Evolutionary conservation across 2,888 invertebrate genomes (phyloP).

Genomic region (Cataglyphis livida): DNA sequence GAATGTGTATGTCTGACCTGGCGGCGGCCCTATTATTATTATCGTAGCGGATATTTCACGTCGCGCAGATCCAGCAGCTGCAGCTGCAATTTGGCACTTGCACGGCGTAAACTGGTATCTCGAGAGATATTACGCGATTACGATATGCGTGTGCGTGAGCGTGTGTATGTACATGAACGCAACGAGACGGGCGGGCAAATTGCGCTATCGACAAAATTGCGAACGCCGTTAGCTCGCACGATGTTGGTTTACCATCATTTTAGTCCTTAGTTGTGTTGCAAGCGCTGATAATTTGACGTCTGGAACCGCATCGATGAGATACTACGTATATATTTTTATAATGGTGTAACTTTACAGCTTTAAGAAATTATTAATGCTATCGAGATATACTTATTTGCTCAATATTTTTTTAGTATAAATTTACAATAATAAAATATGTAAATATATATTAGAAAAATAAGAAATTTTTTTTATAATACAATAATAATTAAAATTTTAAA

Average conservation of each 20-base stretch:
- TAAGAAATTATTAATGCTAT: not conserved
- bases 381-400: not conserved
- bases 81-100: constrained; percentile 50
- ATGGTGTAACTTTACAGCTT: not conserved
- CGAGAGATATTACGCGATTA: constrained; percentile 51
- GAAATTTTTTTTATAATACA: not conserved
- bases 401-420: not conserved
- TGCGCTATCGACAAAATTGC: constrained; percentile 48
- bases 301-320: not conserved
- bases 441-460: not conserved
- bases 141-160: not conserved
- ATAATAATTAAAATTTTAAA: not conserved
- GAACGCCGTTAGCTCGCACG: constrained; percentile 26
- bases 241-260: constrained; percentile 37
- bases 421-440: not conserved
- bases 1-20: constrained; percentile 30
- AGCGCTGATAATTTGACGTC: constrained; percentile 12
- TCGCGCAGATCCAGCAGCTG: constrained; percentile 41
- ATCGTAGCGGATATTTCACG: constrained; percentile 35
- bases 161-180: constrained; percentile 14
- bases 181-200: constrained; percentile 31
- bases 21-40: constrained; percentile 15
- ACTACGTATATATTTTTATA: not conserved
- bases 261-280: not conserved
- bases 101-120: constrained; percentile 46